Evolutionary conservation across 2,113 vertebrate species (phyloP).

Genomic region (Catharus minimus): DNA sequence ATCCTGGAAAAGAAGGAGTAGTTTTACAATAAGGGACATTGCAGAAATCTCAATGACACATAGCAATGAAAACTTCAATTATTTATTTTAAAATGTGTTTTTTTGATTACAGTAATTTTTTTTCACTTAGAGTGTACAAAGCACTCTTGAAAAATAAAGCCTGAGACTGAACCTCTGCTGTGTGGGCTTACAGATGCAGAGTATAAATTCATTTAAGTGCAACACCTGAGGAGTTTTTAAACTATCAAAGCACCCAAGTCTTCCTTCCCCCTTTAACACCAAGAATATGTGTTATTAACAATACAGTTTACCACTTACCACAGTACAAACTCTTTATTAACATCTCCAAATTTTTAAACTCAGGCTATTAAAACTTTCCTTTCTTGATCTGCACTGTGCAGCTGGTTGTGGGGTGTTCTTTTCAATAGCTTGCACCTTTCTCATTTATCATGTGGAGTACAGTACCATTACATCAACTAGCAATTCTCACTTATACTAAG

Average conservation of each 20-base stretch:
- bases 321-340: constrained; percentile 57
- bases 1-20: constrained; percentile 82
- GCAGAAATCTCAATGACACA: constrained; percentile 62
- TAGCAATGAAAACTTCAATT: constrained; percentile 68
- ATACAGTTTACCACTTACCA: constrained; percentile 53
- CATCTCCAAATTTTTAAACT: constrained; percentile 37
- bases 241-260: constrained; percentile 39
- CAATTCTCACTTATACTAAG: neutral
- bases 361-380: constrained; percentile 37
- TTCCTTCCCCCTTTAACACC: constrained; percentile 33
- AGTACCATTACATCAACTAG: neutral
- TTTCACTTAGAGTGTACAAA: constrained; percentile 58
- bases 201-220: constrained; percentile 67
- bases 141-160: constrained; percentile 69
- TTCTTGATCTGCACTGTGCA: neutral
- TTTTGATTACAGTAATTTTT: constrained; percentile 72
- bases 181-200: constrained; percentile 30
- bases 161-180: constrained; percentile 43
- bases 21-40: constrained; percentile 60
- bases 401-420: constrained; percentile 1
- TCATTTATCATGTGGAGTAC: neutral
- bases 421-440: neutral
- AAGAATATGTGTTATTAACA: constrained; percentile 52
- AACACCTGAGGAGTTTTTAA: constrained; percentile 67
- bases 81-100: constrained; percentile 66